Base-by-base conservation (phyloP, 2,797 vertebrate species). In the Urocyon cinereoargenteus region DNA sequence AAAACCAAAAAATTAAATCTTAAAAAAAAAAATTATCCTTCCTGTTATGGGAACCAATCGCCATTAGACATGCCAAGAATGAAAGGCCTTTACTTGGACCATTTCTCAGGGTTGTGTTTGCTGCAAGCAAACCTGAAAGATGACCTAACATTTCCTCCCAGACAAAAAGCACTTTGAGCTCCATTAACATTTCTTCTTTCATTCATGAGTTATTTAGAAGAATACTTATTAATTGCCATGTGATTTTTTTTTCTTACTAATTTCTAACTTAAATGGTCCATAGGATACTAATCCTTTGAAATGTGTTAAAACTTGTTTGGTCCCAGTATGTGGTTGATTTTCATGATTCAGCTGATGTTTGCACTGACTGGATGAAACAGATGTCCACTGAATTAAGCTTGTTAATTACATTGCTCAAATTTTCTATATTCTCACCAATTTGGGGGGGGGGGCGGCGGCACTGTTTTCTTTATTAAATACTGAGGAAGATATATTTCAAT, bases 151-250 rank as follows among this genome's bases (percentile, higher is more conserved):
- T 72, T 31, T 73, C 40, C 55, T 81, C 51, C 64, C 49, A 55
- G 22, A 53, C 73, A 81, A 90, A 83, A 12, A 78, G 59, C 2
- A 92, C 21, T 13, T 18, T 8, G 57, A 77, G 31, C n/a, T 75
- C 78, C n/a, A 79, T 22, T n/a, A 90, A 34, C 24, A 90, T 57
- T 86, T 90, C 24, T 70, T 86, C 22, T 94, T 82, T 91, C 57
- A 82, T 86, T 24, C 2, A 5, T 79, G 45, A 88, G 19, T 53
- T 77, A 78, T 53, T 61, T 78, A 85, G 22, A 79, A 91, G 40
- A 68, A 21, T 31, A 4, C 66, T 55, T 61, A 49, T 72, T 26
- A 79, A 86, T 36, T 86, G 83, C 57, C 21, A 49, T 3, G 10
- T 64, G 28, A 86, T 66, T 87, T 75, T 49, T 78, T 82, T 86